Base-by-base conservation (phyloP, 2,113 vertebrate species). In the Festucalex cinctus region DNA sequence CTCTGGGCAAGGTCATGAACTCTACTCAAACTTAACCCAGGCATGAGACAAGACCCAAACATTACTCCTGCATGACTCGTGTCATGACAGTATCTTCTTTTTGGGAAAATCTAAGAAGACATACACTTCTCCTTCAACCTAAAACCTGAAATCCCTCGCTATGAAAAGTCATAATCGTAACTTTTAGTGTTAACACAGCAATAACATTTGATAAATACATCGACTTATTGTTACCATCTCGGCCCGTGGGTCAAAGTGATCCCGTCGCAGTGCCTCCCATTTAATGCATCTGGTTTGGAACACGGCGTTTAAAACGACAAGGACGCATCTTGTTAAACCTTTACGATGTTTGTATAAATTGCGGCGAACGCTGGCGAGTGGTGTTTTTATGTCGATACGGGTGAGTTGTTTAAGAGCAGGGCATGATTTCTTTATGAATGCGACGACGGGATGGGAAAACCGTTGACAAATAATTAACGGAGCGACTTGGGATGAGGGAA, bases 401-500 rank as follows among this genome's bases (percentile, higher is more conserved):
- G 35, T 22, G 36, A 20, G 5, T 6, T 62, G n/a, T 43, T 43
- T 26, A 22, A 41, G n/a, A 61, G n/a, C 37, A 17, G 17, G 13
- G 58, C 19, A 14, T 43, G 2, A 39, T 22, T 24, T 61, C 14
- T 41, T 39, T 22, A 22, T 62, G 37, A 41, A 22, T 13, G 37
- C 35, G 6, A 61, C 20, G 16, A 61, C 59, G 13, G n/a, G 36
- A n/a, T 12, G 19, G 19, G 66, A 63, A 78, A 79, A 63, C 49
- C 54, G 41, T 67, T 77, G 41, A 53, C 64, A 69, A 76, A 59
- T 61, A 75, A 87, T 82, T 74, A 80, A 70, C 44, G 36, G 57
- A 58, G 46, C 6, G 6, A 24, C 51, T 16, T 61, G 37, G 37
- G 59, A 41, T 12, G 36, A 43, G 54, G 13, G 66, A 49, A 63